Base-by-base conservation (phyloP, 2,113 vertebrate species). In the Labeo rohita region DNA sequence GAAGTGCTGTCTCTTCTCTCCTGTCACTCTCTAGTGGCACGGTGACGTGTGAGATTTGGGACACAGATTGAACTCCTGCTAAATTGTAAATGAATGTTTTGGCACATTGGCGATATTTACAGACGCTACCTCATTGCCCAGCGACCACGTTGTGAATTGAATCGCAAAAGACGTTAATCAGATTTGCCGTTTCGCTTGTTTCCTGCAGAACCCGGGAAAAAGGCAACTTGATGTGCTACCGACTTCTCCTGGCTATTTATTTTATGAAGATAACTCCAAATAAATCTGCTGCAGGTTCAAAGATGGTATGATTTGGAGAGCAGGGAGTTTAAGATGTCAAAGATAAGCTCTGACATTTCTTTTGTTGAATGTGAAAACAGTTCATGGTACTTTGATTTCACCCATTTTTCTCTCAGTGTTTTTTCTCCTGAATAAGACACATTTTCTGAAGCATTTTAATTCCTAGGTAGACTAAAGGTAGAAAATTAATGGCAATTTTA, bases 31-130 rank as follows among this genome's bases (percentile, higher is more conserved):
- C 88, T 74, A 79, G 66, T 80, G 65, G 79, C 63, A 66, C 43
- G 21, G 83, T n/a, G 66, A 68, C 74, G 11, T 47, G 56, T 79
- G 78, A 65, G 45, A 80, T 56, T 39, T 54, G 68, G 74, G 77
- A 86, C 59, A 23, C 28, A 77, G 59, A 80, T 61, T 85, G 88
- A 85, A 65, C 79, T 74, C 74, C 59, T 87, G 85, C 61, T 59
- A 56, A 75, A 34, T 63, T 50, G 65, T 79, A 87, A 87, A 83
- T 83, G 34, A 85, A 87, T 75, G 84, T 74, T 89, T 85, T 80
- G 76, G 75, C 86, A 82, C 85, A 21, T 56, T 47, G 50, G 49
- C 21, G 68, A 89, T 81, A 84, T 73, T 74, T 54, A 72, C 56
- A 85, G 70, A 82, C 61, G 66, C 84, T 74, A 88, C 9, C 65